Base-by-base conservation (phyloP, 2,113 vertebrate species). In the Taxidea taxus region DNA sequence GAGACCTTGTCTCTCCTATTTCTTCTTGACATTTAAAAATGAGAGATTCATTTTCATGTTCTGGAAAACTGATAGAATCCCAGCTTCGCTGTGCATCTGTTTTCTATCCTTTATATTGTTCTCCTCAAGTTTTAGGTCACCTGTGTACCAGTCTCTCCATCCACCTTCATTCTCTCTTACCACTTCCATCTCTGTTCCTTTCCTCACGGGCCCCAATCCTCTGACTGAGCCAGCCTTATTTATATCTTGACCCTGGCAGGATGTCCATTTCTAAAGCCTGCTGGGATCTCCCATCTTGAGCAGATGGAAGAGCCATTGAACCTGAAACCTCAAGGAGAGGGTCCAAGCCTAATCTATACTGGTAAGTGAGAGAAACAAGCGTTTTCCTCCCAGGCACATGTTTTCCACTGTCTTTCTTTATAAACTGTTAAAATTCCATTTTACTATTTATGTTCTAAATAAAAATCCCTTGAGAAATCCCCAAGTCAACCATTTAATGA, bases 221-320 rank as follows among this genome's bases (percentile, higher is more conserved):
- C 54, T 8, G 0, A 7, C 31, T 84, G 51, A 94, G 29, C 12
- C 56, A 72, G 39, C 10, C 60, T 80, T 78, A 9, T 92, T 42
- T 94, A 27, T 64, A 34, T 85, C 94, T 94, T 94, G 85, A 87
- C n/a, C n/a, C 72, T 68, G 54, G 64, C 77, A 94, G 91, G 77
- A 64, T 81, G 42, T 83, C 82, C 27, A 58, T 80, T 93, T 95
- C 74, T 75, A 34, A 91, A 60, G 58, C 74, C 34, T 87, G 23
- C 81, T 62, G 51, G 42, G 66, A 25, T 90, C 75, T 83, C 42
- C 34, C 42, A 49, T 74, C 82, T 87, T 82, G 58, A 96, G 44
- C 86, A 77, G 80, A 44, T 58, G 25, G 91, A 70, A 54, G 93
- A 93, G 25, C 49, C 49, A 54, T 18, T 90, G 90, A 82, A 77